Percentiles rank a stretch among this genome's conserved stretches.
These are phyloP conservation scores for Athalia rosae DNA, from an alignment of 2,888 invertebrate species.

Conservation along the genomic window DNA sequence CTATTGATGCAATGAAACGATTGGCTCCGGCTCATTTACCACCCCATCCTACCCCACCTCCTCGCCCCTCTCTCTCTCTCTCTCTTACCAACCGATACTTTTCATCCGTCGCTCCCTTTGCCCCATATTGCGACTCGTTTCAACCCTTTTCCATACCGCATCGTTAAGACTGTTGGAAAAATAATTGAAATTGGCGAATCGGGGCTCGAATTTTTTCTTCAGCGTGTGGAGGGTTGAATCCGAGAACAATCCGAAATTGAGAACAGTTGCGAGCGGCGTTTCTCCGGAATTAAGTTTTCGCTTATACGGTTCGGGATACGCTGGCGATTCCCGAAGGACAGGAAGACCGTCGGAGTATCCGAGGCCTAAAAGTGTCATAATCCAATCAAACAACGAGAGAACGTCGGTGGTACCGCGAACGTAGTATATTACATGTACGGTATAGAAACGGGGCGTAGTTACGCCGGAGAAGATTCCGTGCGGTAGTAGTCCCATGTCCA, in stretches of 20 bases:
- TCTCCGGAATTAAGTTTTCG: too few relatives aligned
- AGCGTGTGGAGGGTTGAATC: too few relatives aligned
- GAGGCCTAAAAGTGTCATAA: conserved; percentile 26
- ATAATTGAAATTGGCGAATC: too few relatives aligned
- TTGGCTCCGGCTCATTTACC: conserved; percentile 73
- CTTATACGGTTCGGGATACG: not conserved
- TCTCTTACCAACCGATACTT: conserved; percentile 44
- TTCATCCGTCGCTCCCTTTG: conserved; percentile 49
- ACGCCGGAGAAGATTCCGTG: conserved; percentile 42
- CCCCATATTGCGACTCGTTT: conserved; percentile 44
- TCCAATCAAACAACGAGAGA: conserved; percentile 30
- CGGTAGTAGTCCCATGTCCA: conserved; percentile 53
- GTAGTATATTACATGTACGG: not conserved
- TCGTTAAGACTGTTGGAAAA: not conserved
- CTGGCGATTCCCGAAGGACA: not conserved
- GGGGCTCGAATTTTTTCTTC: too few relatives aligned
- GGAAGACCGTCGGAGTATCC: not conserved
- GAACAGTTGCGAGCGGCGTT: too few relatives aligned
- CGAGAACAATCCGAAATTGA: too few relatives aligned
- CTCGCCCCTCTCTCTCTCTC: conserved; percentile 31
- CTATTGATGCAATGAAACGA: conserved; percentile 74
- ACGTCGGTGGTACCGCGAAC: conserved; percentile 17
- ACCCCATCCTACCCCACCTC: conserved; percentile 52
- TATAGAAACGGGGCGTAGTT: conserved; percentile 58
- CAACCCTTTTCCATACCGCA: conserved; percentile 32